Base-by-base conservation (phyloP, 2,888 invertebrate species). In the Nowickia ferox region DNA sequence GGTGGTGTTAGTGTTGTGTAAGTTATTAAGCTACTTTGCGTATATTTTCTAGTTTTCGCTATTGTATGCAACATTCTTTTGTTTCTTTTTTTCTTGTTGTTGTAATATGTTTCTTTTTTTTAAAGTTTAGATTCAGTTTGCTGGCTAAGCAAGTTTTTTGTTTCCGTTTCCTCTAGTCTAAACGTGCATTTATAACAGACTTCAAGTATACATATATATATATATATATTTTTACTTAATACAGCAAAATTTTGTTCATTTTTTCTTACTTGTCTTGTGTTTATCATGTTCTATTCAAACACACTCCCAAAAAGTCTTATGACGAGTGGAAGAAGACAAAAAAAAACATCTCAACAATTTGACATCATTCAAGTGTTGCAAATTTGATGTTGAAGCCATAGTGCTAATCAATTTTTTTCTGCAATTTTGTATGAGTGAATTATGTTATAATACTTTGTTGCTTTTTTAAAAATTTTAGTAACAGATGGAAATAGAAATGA, bases 1-100 rank as follows among this genome's bases (percentile, higher is more conserved):
- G 66, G 53, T 48, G 22, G 65, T 81, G 75, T 68, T 78, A 79
- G 85, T 80, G 82, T 83, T 86, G 86, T 83, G 74, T 83, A 83
- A 82, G 83, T 83, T 82, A 82, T 86, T 86, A 83, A 83, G 82
- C 86, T 86, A 83, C 75, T 86, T 86, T 79, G 75, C 75, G 79
- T 83, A 63, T 63, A 46, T 66, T 80, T 30, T 66, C 66, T 40
- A 55, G 63, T 78, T 63, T 76, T 40, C 53, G 74, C 57, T 53
- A 51, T 69, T 85, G 69, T 40, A 40, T 76, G 75, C 46, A 74
- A 74, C 74, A 81, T 81, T 74, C 66, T 68, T 74, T 57, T 40
- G 53, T 63, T 46, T 48, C 46, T 44, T 65, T 65, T 72, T 38
- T n/a, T 22, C n/a, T 63, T 42, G 44, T 51, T 55, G 51, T 65